A percentile compares a stretch with the other conserved stretches of the same genome.
Conservation (phyloP, 2,888 invertebrate species). For the Dysmachus trigonus region DNA sequence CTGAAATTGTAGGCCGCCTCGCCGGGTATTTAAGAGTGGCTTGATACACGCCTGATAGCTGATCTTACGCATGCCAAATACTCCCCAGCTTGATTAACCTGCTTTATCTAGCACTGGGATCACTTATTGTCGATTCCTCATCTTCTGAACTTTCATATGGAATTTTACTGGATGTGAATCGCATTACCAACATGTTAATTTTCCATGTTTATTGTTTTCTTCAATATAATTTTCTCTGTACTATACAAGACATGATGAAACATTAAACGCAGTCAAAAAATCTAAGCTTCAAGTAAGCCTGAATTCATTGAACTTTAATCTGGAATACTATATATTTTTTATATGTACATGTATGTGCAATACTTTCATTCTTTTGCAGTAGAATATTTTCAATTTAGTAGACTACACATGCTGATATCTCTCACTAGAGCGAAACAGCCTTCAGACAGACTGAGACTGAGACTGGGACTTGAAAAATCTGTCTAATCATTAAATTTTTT, state of each 20-base stretch:
- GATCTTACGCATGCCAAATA: conserved; percentile 1
- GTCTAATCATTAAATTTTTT: not conserved
- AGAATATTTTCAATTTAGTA: not conserved
- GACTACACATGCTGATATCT: not conserved
- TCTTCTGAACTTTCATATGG: not conserved
- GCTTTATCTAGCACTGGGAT: conserved; percentile 11
- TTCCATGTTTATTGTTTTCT: not conserved
- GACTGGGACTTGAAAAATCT: not conserved
- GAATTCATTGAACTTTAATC: conserved; percentile 1
- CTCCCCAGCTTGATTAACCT: not conserved
- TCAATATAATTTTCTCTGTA: not conserved
- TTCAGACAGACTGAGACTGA: not conserved
- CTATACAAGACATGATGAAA: not conserved
- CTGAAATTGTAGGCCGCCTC: not conserved
- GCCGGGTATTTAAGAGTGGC: not conserved
- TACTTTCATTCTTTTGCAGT: not conserved
- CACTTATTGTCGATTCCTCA: conserved; percentile 5
- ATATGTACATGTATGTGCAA: not conserved
- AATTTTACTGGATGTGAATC: conserved; percentile 10
- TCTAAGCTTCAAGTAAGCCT: not conserved
- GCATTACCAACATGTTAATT: not conserved
- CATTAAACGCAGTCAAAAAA: not conserved
- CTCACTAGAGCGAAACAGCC: too few species aligned
- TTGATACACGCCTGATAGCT: not conserved
- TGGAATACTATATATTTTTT: not conserved